Evolutionary conservation across 2,888 invertebrate species (phyloP).

Genomic region (Netelia inedita): DNA sequence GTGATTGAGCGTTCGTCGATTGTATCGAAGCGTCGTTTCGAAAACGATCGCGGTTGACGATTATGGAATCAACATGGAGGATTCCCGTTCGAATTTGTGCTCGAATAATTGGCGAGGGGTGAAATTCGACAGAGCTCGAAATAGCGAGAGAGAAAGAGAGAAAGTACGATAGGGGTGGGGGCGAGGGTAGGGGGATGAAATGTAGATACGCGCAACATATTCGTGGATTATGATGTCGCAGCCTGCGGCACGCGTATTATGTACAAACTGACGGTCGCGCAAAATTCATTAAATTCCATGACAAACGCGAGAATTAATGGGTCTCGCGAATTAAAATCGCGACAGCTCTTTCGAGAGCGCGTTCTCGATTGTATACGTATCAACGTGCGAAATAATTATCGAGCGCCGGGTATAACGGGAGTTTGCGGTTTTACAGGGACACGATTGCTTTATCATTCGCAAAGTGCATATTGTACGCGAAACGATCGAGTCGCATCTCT

Average conservation of each 20-base stretch:
- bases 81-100: constrained; percentile 21
- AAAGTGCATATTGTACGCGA: neutral
- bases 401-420: neutral
- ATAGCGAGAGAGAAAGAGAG: neutral
- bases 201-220: neutral
- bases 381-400: neutral
- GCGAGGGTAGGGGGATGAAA: constrained; percentile 58
- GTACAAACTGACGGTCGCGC: constrained; percentile 43
- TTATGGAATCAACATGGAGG: constrained; percentile 7
- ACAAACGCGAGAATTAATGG: constrained; percentile 58
- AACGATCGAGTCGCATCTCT: neutral
- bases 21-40: neutral
- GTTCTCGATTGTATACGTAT: neutral
- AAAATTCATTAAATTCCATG: constrained; percentile 53
- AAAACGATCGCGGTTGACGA: neutral
- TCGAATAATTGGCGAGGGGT: constrained; percentile 18
- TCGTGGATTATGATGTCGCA: constrained; percentile 52
- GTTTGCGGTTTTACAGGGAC: neutral
- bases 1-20: neutral
- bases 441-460: constrained; percentile 39
- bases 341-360: constrained; percentile 21
- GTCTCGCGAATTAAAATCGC: constrained; percentile 49
- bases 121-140: constrained; percentile 23
- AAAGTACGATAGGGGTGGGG: constrained; percentile 29
- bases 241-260: constrained; percentile 31